phyloP scores from a whole-genome alignment of 2,797 vertebrate genomes.

The Loriculus beryllinus region DNA sequence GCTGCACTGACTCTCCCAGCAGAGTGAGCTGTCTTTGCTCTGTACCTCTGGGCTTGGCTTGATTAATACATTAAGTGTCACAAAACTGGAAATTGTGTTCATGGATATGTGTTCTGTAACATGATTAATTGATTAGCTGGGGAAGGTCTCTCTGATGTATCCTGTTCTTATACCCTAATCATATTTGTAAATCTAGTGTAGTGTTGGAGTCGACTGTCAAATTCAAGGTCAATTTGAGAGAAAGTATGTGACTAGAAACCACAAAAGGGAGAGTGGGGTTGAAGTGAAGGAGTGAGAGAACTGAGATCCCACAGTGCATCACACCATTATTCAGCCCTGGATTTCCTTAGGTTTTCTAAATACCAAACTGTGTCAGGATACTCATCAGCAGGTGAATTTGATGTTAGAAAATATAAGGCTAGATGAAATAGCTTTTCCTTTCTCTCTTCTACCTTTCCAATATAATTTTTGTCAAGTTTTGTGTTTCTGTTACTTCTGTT shows the following conservation, averaged over 20 bases:
- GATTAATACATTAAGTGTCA: background rate
- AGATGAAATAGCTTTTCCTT: background rate
- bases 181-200: conserved; percentile 11
- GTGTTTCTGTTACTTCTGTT: background rate
- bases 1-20: background rate
- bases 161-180: background rate
- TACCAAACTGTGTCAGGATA: background rate
- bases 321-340: background rate
- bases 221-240: conserved; percentile 44
- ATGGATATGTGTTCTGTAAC: background rate
- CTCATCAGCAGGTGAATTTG: background rate
- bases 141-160: background rate
- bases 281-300: background rate
- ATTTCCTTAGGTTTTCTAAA: background rate
- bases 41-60: background rate
- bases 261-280: background rate
- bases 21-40: conserved; percentile 34
- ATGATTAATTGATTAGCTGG: background rate
- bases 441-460: background rate
- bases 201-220: background rate
- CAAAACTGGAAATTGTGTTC: background rate
- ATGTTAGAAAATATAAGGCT: background rate
- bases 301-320: background rate
- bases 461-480: background rate
- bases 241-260: conserved; percentile 7